Percentiles rank a stretch among this genome's conserved stretches.
Evolutionary conservation across 1,140 invertebrate genomes (phyloP).

Genomic region (Holotrichia oblita): DNA sequence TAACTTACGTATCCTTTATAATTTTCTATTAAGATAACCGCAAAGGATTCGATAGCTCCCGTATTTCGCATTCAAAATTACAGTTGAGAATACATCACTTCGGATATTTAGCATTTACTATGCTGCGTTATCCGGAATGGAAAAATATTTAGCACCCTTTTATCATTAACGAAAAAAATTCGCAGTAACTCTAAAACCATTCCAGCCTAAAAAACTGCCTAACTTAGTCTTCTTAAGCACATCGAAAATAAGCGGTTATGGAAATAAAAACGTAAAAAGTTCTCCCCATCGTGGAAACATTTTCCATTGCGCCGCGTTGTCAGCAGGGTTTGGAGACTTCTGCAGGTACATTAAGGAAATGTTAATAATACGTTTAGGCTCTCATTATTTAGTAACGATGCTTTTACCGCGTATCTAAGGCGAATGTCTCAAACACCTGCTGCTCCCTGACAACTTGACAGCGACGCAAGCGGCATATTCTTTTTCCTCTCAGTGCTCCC

Average conservation of each 20-base stretch:
- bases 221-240: neutral
- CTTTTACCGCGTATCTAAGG: slow-evolving; percentile 54
- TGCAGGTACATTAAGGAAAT: slow-evolving; percentile 51
- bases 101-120: too few relatives aligned
- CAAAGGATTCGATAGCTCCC: too few relatives aligned
- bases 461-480: neutral
- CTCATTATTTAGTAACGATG: slow-evolving; percentile 59
- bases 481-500: neutral
- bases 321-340: neutral
- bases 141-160: too few relatives aligned
- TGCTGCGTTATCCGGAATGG: too few relatives aligned
- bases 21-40: too few relatives aligned
- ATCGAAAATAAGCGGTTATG: neutral
- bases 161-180: too few relatives aligned
- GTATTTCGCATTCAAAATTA: too few relatives aligned
- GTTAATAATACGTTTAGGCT: slow-evolving; percentile 50
- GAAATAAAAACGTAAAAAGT: slow-evolving; percentile 1
- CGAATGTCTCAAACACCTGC: slow-evolving; percentile 31
- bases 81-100: too few relatives aligned
- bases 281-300: slow-evolving; percentile 22
- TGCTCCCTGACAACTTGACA: slow-evolving; percentile 28
- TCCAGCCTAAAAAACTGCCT: too few relatives aligned
- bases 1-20: too few relatives aligned
- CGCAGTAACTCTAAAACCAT: too few relatives aligned
- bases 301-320: slow-evolving; percentile 34